Evolutionary conservation across 2,797 vertebrate genomes (phyloP).

Genomic region (Pseudopleuronectes americanus): DNA sequence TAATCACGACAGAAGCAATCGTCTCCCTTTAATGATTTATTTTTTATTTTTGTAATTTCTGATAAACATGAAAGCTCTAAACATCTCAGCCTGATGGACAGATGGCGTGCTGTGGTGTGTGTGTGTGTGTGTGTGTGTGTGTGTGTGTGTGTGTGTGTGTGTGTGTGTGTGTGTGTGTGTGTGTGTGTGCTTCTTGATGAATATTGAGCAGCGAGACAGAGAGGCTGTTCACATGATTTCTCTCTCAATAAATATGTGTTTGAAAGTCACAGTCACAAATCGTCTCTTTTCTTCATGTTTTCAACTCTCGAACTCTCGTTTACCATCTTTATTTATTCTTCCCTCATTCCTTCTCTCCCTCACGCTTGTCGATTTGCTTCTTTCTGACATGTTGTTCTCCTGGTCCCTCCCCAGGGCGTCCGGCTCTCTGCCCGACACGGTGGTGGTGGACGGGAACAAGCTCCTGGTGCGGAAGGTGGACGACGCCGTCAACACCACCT

Average conservation of each 20-base stretch:
- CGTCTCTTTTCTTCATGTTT: background rate
- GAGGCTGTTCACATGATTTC: slow-evolving; percentile 40
- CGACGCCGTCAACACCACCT: slow-evolving; percentile 87
- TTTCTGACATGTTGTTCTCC: too few relatives aligned
- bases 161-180: slow-evolving; percentile 8
- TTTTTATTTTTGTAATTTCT: background rate
- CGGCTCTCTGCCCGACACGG: slow-evolving; percentile 81
- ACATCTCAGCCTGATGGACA: slow-evolving; percentile 45
- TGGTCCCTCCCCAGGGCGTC: slow-evolving; percentile 72
- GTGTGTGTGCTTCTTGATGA: slow-evolving; percentile 33
- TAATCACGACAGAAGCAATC: background rate
- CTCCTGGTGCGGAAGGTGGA: slow-evolving; percentile 87
- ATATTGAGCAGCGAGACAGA: slow-evolving; percentile 36
- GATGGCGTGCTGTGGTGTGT: slow-evolving; percentile 44
- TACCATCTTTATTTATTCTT: slow-evolving; percentile 1
- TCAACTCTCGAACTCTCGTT: background rate
- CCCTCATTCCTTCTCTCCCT: background rate
- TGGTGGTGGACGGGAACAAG: slow-evolving; percentile 74
- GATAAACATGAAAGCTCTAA: slow-evolving; percentile 16
- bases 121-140: slow-evolving; percentile 20
- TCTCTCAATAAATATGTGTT: slow-evolving; percentile 32
- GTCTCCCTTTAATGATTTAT: slow-evolving; percentile 14
- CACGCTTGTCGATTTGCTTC: slow-evolving; percentile 3
- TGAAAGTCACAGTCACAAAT: slow-evolving; percentile 29
- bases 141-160: too few relatives aligned